Evolutionary conservation across 2,797 vertebrate species (phyloP), one percentile per base, ranked within the genome.

Genomic region (Onychomys torridus): DNA sequence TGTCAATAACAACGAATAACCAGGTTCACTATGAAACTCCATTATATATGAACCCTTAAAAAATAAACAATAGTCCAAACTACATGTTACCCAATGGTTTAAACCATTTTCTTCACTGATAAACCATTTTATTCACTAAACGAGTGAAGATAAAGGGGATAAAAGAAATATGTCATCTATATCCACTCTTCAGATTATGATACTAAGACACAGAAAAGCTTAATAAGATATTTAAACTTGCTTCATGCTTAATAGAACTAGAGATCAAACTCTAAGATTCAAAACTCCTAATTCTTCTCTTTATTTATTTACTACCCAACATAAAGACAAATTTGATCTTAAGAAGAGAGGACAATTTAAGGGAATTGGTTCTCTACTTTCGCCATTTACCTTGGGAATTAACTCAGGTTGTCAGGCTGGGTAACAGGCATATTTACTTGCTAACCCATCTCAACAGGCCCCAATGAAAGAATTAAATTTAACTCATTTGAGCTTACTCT

Each of bases 141-240:
- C 13, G 52, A 52, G 2, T 52, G 52, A 52, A 52, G 52, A 52
- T 52, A 52, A 52, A 52, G 14, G 13, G 81, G 14, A 84, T 61
- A 57, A 8, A 81, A 90, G 5, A 76, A 93, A 73, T 96, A 67
- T 63, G 12, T 84, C 57, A 88, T 63, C 16, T 78, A 69, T 16
- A 5, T n/a, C 16, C 4, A 88, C 10, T 49, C 89, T 96, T 94
- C 27, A 91, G 5, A 85, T 95, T 52, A 93, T 85, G 37, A 40
- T 11, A 17, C 2, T 73, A 13, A 90, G 29, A 25, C 8, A 85
- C 16, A 57, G 34, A 75, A 87, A 95, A 34, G 0, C 65, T 90
- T 93, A 90, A 32, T 88, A 90, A 37, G 4, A 67, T 93, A 32
- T 90, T 94, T 9, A 77, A 87, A 12, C 2, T 91, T 21, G 63